Evolutionary conservation across 2,888 invertebrate species (phyloP).

Genomic region (Glyphotaelius pellucidus): DNA sequence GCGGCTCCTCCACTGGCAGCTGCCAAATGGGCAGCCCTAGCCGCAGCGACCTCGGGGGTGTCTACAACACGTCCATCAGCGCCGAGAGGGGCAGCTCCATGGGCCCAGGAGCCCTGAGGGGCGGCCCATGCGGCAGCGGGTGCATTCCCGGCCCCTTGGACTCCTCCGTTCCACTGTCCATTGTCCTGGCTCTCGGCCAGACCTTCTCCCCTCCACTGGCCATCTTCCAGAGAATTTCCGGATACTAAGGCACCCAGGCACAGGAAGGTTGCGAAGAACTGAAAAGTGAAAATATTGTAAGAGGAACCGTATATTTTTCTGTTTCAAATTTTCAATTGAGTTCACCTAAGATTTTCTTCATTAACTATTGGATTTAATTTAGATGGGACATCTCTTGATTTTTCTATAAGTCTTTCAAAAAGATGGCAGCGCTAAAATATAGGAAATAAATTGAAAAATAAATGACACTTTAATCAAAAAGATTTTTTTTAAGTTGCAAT

Average conservation of each 20-base stretch:
- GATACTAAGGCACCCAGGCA: constrained; percentile 56
- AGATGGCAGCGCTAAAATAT: too few species aligned
- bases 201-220: constrained; percentile 54
- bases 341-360: too few species aligned
- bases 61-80: constrained; percentile 79
- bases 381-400: too few species aligned
- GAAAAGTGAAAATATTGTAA: not conserved
- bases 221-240: constrained; percentile 32
- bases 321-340: too few species aligned
- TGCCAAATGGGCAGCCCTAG: constrained; percentile 77
- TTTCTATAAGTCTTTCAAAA: too few species aligned
- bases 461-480: too few species aligned
- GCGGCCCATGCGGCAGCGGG: not conserved
- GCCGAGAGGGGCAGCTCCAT: constrained; percentile 70
- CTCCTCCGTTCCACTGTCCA: constrained; percentile 48
- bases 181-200: constrained; percentile 55
- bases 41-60: constrained; percentile 80
- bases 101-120: constrained; percentile 22
- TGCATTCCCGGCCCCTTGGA: not conserved
- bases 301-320: too few species aligned
- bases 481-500: too few species aligned
- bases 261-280: constrained; percentile 58
- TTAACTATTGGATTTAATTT: too few species aligned
- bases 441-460: too few species aligned
- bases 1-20: constrained; percentile 68